Evolutionary conservation across 92 coral and sea anemone species (phyloP).

Genomic region (Parazoanthus swiftii): DNA sequence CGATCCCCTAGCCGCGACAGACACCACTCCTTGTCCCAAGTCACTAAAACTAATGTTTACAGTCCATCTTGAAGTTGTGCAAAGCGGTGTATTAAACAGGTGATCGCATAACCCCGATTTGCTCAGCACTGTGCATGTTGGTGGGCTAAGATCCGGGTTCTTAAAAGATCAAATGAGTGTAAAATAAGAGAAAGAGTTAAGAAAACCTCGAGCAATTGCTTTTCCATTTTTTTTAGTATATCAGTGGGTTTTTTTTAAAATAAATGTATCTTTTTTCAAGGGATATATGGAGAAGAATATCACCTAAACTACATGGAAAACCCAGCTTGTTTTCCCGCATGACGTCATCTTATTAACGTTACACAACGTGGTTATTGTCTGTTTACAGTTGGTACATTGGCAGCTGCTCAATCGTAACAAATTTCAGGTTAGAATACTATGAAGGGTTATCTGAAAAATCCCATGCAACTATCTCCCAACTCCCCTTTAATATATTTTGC

Average conservation of each 20-base stretch:
- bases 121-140: constrained; percentile 36
- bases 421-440: background rate
- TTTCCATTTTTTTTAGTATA: too few species aligned
- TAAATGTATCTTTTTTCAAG: too few species aligned
- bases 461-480: too few species aligned
- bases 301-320: too few species aligned
- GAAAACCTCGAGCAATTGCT: too few species aligned
- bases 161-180: background rate
- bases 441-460: background rate
- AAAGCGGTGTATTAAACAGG: constrained; percentile 18
- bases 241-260: too few species aligned
- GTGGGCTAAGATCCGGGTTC: constrained; percentile 50
- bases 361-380: too few species aligned
- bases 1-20: constrained; percentile 34
- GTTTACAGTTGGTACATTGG: background rate
- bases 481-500: too few species aligned
- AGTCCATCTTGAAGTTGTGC: constrained; percentile 38
- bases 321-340: too few species aligned
- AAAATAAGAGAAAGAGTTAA: background rate
- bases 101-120: constrained; percentile 31
- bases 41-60: constrained; percentile 38
- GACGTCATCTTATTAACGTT: too few species aligned
- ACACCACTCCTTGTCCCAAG: constrained; percentile 44
- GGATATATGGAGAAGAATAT: too few species aligned
- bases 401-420: background rate